phyloP scores from a whole-genome alignment of 2,797 vertebrate genomes.

The Myiothlypis chrysogaster region DNA sequence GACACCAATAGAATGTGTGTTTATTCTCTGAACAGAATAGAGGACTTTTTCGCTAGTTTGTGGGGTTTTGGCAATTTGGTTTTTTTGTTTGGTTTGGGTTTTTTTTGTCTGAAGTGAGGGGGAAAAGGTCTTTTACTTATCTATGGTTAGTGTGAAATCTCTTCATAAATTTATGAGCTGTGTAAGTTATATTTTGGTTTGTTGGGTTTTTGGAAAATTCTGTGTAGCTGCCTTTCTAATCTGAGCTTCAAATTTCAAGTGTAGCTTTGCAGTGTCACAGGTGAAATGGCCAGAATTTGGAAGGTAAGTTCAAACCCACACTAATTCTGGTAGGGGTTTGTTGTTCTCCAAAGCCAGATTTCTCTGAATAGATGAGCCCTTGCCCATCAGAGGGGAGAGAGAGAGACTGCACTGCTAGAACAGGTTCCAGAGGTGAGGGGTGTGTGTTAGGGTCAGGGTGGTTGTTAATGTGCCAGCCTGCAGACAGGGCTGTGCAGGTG shows the following conservation, averaged over 20 bases:
- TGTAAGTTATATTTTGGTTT: neutral
- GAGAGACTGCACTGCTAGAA: neutral
- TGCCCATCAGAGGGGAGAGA: neutral
- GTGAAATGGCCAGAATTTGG: neutral
- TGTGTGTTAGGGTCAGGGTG: neutral
- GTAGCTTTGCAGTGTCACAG: neutral
- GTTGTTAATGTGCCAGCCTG: neutral
- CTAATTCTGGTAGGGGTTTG: neutral
- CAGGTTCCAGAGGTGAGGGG: neutral
- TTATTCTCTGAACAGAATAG: neutral
- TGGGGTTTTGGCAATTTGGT: fast-evolving
- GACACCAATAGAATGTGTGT: neutral
- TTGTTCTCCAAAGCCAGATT: neutral
- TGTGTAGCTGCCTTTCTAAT: neutral
- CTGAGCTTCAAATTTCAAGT: neutral
- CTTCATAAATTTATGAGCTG: neutral
- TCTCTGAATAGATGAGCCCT: neutral
- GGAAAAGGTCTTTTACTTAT: neutral
- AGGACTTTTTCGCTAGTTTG: too few relatives aligned
- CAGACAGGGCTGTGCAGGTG: neutral
- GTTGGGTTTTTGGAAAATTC: neutral
- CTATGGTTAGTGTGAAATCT: neutral
- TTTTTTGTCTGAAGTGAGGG: neutral
- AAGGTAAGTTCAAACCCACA: neutral
- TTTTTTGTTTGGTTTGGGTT: neutral